A percentile compares a stretch with the other conserved stretches of the same genome.
Evolutionary conservation across 2,113 vertebrate species (phyloP).

Genomic region (Bostrychus sinensis): DNA sequence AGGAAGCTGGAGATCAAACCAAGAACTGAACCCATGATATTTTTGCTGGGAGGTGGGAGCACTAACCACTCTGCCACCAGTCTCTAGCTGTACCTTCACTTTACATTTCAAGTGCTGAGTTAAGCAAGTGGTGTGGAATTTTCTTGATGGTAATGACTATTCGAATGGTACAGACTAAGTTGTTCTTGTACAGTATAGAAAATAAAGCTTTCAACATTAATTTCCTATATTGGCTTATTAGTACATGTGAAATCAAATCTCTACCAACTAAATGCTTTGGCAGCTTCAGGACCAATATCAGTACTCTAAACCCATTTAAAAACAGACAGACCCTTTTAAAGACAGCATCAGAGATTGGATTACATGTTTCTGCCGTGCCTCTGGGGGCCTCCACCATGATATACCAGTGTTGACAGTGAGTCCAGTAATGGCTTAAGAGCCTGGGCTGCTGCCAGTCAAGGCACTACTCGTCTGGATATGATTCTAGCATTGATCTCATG

Average conservation of each 20-base stretch:
- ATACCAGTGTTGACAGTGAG: not conserved
- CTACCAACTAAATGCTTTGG: too few species aligned
- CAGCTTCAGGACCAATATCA: too few species aligned
- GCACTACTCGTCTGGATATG: not conserved
- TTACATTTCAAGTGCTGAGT: not conserved
- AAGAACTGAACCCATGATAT: too few species aligned
- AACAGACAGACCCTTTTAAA: too few species aligned
- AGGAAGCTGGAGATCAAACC: too few species aligned
- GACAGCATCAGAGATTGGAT: not conserved
- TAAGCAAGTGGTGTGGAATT: not conserved
- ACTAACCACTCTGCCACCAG: too few species aligned
- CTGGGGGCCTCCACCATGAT: not conserved
- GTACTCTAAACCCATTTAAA: too few species aligned
- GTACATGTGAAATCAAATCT: too few species aligned
- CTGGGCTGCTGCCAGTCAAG: not conserved
- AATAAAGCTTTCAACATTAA: not conserved
- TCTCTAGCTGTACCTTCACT: too few species aligned
- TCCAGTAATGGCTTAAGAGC: not conserved
- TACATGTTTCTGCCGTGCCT: not conserved
- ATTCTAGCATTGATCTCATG: not conserved
- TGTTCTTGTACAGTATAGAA: conserved; percentile 4
- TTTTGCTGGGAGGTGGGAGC: too few species aligned
- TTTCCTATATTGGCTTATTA: not conserved
- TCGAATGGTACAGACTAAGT: too few species aligned
- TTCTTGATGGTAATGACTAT: too few species aligned